A percentile compares a stretch with the other conserved stretches of the same genome.
phyloP scores from a whole-genome alignment of 1,140 invertebrate genomes.

The Lethocerus indicus region DNA sequence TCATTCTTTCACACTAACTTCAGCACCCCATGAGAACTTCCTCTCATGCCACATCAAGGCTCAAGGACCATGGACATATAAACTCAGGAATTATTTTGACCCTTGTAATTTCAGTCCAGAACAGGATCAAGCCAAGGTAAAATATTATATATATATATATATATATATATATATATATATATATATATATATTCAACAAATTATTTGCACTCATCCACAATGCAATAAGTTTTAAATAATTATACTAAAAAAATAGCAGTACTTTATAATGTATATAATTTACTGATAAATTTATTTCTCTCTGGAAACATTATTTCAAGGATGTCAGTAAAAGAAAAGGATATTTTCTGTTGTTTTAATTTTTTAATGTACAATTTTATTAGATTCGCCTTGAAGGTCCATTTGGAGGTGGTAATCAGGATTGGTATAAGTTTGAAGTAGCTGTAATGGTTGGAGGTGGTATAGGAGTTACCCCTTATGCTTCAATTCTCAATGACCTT shows the following conservation, averaged over 20 bases:
- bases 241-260: too few species aligned
- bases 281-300: too few species aligned
- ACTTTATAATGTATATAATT: too few species aligned
- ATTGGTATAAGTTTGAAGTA: slow-evolving; percentile 96
- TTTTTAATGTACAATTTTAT: neutral
- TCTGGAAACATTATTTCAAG: too few species aligned
- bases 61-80: slow-evolving; percentile 99
- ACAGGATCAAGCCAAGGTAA: slow-evolving; percentile 55
- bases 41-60: slow-evolving; percentile 96
- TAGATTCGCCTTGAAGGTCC: slow-evolving; percentile 84
- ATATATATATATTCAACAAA: too few species aligned
- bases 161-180: too few species aligned
- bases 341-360: too few species aligned
- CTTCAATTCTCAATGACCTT: slow-evolving; percentile 93
- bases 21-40: slow-evolving; percentile 94
- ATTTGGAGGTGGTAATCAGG: slow-evolving; percentile 97
- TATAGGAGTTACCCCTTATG: slow-evolving; percentile 98
- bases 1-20: slow-evolving; percentile 96
- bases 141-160: slow-evolving; percentile 5
- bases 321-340: too few species aligned
- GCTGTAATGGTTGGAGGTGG: slow-evolving; percentile 98
- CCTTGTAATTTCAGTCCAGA: slow-evolving; percentile 84
- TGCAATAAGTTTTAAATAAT: too few species aligned
- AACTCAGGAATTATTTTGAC: slow-evolving; percentile 91
- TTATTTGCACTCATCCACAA: too few species aligned